Evolutionary conservation across 2,113 vertebrate species (phyloP), one percentile per base, ranked within the genome.

Genomic region (Procavia capensis): DNA sequence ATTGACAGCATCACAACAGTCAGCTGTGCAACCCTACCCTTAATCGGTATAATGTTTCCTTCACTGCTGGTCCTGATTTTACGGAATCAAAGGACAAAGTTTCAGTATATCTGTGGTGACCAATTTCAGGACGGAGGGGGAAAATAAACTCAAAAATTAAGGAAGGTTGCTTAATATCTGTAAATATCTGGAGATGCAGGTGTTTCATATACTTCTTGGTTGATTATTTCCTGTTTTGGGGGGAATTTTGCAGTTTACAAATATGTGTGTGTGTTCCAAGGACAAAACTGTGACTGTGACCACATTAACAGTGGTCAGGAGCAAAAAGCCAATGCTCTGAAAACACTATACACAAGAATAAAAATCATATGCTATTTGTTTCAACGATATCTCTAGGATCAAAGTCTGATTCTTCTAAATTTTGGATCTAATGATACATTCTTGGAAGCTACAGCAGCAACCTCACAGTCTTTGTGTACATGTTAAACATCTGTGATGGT

Each of bases 111-210:
- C 8, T 92, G 54, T 76, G 27, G 9, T 81, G 2, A 41, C 19
- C 27, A 81, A 82, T 80, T 54, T 96, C 47, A 64, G 74, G 8
- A 91, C 41, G 7, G 24, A 74, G 34, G 86, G 29, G 92, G 36
- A 39, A 82, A 63, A 92, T 70, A 82, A 87, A 68, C 70, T 78
- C 90, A 78, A 83, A 87, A 57, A 59, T 20, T 85, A n/a, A 68
- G 59, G 27, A 91, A 70, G 45, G 7, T 74, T 64, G 0, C 2
- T 61, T 9, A n/a, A 36, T 61, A 79, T 84, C 72, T 74, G 4
- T 22, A 85, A 45, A 54, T 80, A 93, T 84, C n/a, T 82, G 27
- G 34, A 61, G 61, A 88, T 29, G 29, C 10, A n/a, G 45, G 86
- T 29, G 22, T 7, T 45, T 61, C 39, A 88, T 11, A 85, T 17